phyloP scores from a whole-genome alignment of 2,113 vertebrate species.

The Spea bombifrons region DNA sequence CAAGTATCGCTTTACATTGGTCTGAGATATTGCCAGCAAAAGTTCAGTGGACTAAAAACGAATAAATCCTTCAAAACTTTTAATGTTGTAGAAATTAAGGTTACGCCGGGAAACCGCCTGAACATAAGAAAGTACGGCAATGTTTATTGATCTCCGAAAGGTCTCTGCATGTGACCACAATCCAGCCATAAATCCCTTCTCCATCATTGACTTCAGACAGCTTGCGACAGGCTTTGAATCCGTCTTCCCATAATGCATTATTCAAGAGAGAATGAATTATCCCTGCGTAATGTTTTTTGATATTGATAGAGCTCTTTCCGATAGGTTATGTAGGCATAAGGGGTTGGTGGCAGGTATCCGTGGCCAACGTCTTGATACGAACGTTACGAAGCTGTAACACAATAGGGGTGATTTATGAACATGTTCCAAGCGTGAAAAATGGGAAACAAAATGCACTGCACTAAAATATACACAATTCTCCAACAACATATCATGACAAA shows the following conservation, averaged over 20 bases:
- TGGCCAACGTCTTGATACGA: too few relatives aligned
- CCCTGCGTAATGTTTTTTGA: background rate
- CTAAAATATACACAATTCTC: too few relatives aligned
- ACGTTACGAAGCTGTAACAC: too few relatives aligned
- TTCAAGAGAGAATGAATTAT: conserved; percentile 11
- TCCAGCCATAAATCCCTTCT: conserved; percentile 25
- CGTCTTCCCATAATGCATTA: conserved; percentile 8
- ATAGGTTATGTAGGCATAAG: conserved; percentile 3
- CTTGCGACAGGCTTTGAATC: background rate
- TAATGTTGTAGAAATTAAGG: conserved; percentile 41
- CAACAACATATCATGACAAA: too few relatives aligned
- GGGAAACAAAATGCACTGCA: too few relatives aligned
- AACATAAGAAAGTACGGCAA: conserved; percentile 27
- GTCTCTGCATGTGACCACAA: conserved; percentile 46
- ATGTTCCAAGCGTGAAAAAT: too few relatives aligned
- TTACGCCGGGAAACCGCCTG: conserved; percentile 8
- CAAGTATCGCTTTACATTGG: background rate
- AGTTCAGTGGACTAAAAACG: background rate
- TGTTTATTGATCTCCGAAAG: conserved; percentile 42
- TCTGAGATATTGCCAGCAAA: background rate
- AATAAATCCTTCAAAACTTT: conserved; percentile 44
- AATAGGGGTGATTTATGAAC: too few relatives aligned
- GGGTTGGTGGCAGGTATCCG: background rate
- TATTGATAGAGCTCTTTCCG: background rate
- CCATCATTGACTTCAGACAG: conserved; percentile 2